Evolutionary conservation across 2,888 invertebrate genomes (phyloP).

Genomic region (Deilephila elpenor): DNA sequence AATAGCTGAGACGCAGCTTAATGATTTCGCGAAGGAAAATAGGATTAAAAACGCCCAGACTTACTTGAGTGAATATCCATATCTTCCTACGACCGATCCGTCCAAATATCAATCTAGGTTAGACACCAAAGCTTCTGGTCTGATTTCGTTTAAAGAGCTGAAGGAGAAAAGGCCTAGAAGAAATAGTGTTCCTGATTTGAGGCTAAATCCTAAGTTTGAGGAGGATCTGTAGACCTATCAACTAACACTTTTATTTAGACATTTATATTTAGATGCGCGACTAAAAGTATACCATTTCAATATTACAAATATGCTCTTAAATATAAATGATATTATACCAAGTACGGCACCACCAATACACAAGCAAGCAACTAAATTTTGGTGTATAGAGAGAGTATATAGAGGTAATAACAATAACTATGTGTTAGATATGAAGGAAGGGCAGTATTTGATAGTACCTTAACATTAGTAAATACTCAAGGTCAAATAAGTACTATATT

Average conservation of each 20-base stretch:
- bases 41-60: conserved; percentile 73
- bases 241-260: no score
- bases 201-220: conserved; percentile 71
- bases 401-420: no score
- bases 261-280: no score
- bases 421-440: conserved; percentile 37
- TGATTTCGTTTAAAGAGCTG: conserved; percentile 77
- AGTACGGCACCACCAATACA: no score
- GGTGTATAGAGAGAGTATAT: no score
- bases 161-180: conserved; percentile 66
- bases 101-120: conserved; percentile 77
- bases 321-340: not conserved
- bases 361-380: no score
- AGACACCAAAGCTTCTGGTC: conserved; percentile 74
- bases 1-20: conserved; percentile 65
- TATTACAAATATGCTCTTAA: not conserved
- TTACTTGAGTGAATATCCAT: conserved; percentile 78
- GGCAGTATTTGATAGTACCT: conserved; percentile 67
- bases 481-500: conserved; percentile 21
- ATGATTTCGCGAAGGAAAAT: conserved; percentile 68
- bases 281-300: not conserved
- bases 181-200: conserved; percentile 79
- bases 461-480: conserved; percentile 61
- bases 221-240: conserved; percentile 59
- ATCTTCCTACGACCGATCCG: conserved; percentile 79